Conservation (phyloP, 2,888 invertebrate genomes). For the Tetramorium bicarinatum region DNA sequence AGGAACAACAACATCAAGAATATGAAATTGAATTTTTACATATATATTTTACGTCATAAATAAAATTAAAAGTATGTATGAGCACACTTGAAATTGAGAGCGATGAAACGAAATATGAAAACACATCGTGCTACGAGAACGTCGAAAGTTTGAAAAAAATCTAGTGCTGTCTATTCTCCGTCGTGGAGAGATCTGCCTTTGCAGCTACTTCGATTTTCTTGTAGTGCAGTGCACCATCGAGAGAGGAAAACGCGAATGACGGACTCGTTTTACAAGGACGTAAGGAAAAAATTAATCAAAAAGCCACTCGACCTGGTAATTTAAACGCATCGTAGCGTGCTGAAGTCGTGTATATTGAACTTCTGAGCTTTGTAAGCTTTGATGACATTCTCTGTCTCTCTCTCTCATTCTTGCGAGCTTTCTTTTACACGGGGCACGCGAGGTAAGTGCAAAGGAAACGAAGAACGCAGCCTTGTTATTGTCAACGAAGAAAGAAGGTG, state of each 20-base stretch:
- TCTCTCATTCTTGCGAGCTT: not conserved
- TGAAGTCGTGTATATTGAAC: slow-evolving; percentile 63
- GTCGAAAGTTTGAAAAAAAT: not conserved
- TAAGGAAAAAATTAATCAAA: slow-evolving; percentile 56
- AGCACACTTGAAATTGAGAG: not conserved
- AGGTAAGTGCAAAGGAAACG: slow-evolving; percentile 34
- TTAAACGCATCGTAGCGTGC: slow-evolving; percentile 51
- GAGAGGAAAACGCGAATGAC: slow-evolving; percentile 24
- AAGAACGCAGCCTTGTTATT: slow-evolving; percentile 36
- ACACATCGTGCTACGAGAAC: not conserved
- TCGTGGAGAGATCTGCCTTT: not conserved
- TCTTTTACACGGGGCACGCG: not conserved
- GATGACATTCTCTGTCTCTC: slow-evolving; percentile 33
- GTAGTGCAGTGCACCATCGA: slow-evolving; percentile 11
- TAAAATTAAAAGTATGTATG: not conserved
- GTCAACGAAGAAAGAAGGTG: slow-evolving; percentile 29
- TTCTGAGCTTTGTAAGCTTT: slow-evolving; percentile 57
- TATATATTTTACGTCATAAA: not conserved
- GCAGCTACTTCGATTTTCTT: slow-evolving; percentile 25
- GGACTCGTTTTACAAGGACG: slow-evolving; percentile 45
- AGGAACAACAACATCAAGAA: not conserved
- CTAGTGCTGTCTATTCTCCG: slow-evolving; percentile 11
- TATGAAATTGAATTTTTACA: not conserved
- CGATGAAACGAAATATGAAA: not conserved
- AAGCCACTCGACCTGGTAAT: slow-evolving; percentile 55